phyloP scores from a whole-genome alignment of 1,140 invertebrate species.

The Rhopalosiphum padi region DNA sequence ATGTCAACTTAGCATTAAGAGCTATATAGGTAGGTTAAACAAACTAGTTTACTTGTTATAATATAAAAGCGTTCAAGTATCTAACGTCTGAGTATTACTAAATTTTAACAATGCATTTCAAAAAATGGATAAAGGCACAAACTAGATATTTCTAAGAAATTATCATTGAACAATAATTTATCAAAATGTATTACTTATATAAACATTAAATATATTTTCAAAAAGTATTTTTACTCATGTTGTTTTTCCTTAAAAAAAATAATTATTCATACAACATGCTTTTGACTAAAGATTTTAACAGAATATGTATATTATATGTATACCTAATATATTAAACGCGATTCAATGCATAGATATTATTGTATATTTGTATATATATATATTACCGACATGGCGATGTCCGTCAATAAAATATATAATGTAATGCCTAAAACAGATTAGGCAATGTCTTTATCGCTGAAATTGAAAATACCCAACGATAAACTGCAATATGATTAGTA shows the following conservation, averaged over 20 bases:
- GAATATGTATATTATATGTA: neutral
- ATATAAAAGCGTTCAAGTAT: neutral
- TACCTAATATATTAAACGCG: neutral
- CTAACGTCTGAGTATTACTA: too few relatives aligned
- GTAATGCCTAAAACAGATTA: slow-evolving; percentile 7
- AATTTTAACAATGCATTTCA: neutral
- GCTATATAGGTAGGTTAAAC: too few relatives aligned
- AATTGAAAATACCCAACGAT: slow-evolving; percentile 29
- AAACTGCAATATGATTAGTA: slow-evolving; percentile 29
- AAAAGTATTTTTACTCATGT: neutral
- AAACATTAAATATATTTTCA: too few relatives aligned
- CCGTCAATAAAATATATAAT: neutral
- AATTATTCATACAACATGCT: neutral
- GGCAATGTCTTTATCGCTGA: neutral
- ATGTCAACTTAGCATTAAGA: too few relatives aligned
- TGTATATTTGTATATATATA: neutral
- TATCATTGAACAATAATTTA: neutral
- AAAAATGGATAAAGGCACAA: neutral
- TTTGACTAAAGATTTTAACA: neutral
- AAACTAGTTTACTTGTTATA: neutral
- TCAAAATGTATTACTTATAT: too few relatives aligned
- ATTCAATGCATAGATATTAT: too few relatives aligned
- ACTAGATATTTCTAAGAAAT: neutral
- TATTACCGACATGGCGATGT: neutral
- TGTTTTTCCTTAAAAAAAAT: neutral